Percentiles rank a stretch among this genome's conserved stretches.
These are phyloP conservation scores for Ellobius talpinus DNA, from an alignment of 2,113 vertebrate genomes.

Conservation along the genomic window DNA sequence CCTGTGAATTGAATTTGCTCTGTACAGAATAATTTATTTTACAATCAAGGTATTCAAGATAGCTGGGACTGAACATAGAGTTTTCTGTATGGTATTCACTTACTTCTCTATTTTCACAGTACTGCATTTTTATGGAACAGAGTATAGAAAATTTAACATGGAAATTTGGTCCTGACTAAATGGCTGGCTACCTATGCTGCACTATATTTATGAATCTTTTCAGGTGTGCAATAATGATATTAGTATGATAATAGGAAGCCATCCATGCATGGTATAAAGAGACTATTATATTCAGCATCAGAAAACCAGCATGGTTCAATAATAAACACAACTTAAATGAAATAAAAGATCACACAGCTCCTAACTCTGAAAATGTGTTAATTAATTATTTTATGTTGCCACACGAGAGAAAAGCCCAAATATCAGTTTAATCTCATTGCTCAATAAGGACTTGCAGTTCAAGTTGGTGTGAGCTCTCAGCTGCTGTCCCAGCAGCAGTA, in stretches of 20 bases:
- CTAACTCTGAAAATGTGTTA: constrained; percentile 21
- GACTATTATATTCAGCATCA: neutral
- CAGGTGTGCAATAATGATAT: neutral
- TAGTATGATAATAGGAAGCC: constrained; percentile 35
- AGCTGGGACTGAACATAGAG: neutral
- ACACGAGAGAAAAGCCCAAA: neutral
- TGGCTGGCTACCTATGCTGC: neutral
- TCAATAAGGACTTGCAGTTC: neutral
- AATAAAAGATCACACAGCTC: neutral
- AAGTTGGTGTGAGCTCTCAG: neutral
- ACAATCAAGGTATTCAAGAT: constrained; percentile 2
- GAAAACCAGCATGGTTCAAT: constrained; percentile 7
- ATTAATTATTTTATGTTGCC: neutral
- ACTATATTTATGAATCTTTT: constrained; percentile 30
- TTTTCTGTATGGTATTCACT: constrained; percentile 7
- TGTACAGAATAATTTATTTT: constrained; percentile 57
- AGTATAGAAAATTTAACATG: neutral
- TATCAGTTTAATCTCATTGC: constrained; percentile 15
- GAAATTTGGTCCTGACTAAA: neutral
- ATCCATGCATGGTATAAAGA: constrained; percentile 27
- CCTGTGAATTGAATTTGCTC: constrained; percentile 45
- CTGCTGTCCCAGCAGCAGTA: neutral
- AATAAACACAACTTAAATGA: constrained; percentile 33
- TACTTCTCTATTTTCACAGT: neutral
- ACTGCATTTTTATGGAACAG: constrained; percentile 47